Conservation (phyloP, 2,113 vertebrate species). For the Corvus moneduloides region DNA sequence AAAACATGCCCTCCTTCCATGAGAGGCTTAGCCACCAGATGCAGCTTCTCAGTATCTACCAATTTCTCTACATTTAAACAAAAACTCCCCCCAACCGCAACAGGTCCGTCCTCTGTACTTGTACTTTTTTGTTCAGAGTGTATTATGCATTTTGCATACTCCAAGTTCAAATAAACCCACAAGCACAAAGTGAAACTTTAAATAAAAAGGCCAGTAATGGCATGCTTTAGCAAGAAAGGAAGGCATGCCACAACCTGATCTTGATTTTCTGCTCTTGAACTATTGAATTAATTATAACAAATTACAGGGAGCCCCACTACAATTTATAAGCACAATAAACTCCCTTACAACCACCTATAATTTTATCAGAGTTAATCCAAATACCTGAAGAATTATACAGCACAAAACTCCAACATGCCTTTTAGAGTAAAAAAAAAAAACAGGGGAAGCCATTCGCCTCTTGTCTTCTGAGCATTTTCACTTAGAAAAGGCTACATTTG, state of each 20-base stretch:
- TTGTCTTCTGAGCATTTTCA: background rate
- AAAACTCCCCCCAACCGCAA: background rate
- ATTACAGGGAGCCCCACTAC: conserved; percentile 75
- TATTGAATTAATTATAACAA: conserved; percentile 79
- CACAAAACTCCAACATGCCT: background rate
- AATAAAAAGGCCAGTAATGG: conserved; percentile 55
- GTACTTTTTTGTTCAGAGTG: background rate
- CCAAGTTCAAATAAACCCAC: conserved; percentile 64
- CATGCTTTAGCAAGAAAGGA: conserved; percentile 58
- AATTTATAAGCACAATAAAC: conserved; percentile 71
- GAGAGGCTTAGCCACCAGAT: background rate
- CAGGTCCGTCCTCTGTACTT: background rate
- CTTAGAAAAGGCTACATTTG: background rate
- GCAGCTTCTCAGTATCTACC: background rate
- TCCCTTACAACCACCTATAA: conserved; percentile 70
- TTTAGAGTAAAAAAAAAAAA: background rate
- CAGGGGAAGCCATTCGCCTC: background rate
- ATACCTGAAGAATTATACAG: conserved; percentile 62
- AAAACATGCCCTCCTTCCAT: background rate
- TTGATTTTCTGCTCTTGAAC: conserved; percentile 70
- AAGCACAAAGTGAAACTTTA: conserved; percentile 28
- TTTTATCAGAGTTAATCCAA: conserved; percentile 72
- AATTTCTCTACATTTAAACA: background rate
- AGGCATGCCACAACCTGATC: conserved; percentile 68
- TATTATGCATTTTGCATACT: conserved; percentile 20